Base-by-base conservation (phyloP, 2,888 invertebrate species). In the Petrophora chlorosata region DNA sequence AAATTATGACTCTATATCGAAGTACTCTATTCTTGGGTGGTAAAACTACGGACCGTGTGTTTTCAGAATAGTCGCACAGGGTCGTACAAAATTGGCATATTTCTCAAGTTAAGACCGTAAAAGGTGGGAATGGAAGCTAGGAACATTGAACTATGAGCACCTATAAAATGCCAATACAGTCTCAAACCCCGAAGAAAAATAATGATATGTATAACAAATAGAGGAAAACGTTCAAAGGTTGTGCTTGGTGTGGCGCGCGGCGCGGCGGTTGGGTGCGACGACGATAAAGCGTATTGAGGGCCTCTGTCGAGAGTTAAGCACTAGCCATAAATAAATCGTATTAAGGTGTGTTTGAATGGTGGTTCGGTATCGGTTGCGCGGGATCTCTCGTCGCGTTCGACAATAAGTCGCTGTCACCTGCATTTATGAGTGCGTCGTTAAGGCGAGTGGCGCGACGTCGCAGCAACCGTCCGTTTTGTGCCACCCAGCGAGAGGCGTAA, bases 271-370 rank as follows among this genome's bases (percentile, higher is more conserved):
- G 63, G 60, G 63, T 35, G 46, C 30, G 26, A 53, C 63, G 69
- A 55, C 75, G 72, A 79, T 80, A 80, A 79, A 82, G 71, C 72
- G 67, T 74, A 76, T 75, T 67, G 71, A 73, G 68, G 68, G 65
- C 60, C 67, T 74, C 55, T 56, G 69, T 65, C 59, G 67, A 59
- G 71, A 73, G 73, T 74, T 78, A 77, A 84, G 82, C 76, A 70
- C 74, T 75, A 61, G 76, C 65, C 79, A 83, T 88, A 86, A 87
- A 89, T 88, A 86, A 85, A 79, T 80, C 73, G 80, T 81, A 84
- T 84, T 82, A 81, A 79, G 75, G 76, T 74, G 74, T 73, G 76
- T 80, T 79, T 77, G 76, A 79, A 77, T 76, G 71, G 76, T 75
- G 70, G 76, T 70, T 72, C 70, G 69, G 70, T 85, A 84, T 85